phyloP scores from a whole-genome alignment of 2,113 vertebrate genomes.

The Tamias sibiricus region DNA sequence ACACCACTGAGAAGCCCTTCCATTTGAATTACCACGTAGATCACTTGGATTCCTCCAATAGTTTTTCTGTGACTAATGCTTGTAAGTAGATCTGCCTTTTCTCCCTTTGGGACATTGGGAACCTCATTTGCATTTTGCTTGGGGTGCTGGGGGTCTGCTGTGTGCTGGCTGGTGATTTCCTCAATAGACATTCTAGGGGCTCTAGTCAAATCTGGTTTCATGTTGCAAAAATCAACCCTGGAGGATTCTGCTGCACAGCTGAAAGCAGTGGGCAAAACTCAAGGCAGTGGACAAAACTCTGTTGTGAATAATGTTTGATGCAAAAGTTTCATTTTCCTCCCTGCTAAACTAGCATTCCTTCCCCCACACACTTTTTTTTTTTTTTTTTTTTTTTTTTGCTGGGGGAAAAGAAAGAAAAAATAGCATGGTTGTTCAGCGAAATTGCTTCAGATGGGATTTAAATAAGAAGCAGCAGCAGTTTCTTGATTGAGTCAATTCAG shows the following conservation, averaged over 20 bases:
- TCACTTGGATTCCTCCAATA: constrained; percentile 99
- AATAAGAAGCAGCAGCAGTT: constrained; percentile 45
- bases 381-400: constrained; percentile 53
- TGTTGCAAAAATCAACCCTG: constrained; percentile 55
- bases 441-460: constrained; percentile 61
- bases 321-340: constrained; percentile 77
- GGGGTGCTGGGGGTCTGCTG: constrained; percentile 33
- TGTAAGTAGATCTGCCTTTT: constrained; percentile 92
- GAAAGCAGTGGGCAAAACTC: constrained; percentile 57
- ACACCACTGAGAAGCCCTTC: constrained; percentile 98
- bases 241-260: constrained; percentile 13
- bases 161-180: background rate
- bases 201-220: constrained; percentile 34
- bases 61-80: constrained; percentile 99
- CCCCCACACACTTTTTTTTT: constrained; percentile 48
- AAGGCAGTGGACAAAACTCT: constrained; percentile 55
- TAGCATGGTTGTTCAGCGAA: constrained; percentile 65
- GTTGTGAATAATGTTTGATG: constrained; percentile 62
- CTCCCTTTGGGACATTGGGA: constrained; percentile 12
- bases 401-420: constrained; percentile 40
- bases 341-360: constrained; percentile 46
- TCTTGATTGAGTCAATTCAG: constrained; percentile 72
- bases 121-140: constrained; percentile 34
- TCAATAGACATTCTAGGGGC: constrained; percentile 48
- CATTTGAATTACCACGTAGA: constrained; percentile 99